Conservation (phyloP, 2,797 vertebrate genomes). For the Setipinna tenuifilis region DNA sequence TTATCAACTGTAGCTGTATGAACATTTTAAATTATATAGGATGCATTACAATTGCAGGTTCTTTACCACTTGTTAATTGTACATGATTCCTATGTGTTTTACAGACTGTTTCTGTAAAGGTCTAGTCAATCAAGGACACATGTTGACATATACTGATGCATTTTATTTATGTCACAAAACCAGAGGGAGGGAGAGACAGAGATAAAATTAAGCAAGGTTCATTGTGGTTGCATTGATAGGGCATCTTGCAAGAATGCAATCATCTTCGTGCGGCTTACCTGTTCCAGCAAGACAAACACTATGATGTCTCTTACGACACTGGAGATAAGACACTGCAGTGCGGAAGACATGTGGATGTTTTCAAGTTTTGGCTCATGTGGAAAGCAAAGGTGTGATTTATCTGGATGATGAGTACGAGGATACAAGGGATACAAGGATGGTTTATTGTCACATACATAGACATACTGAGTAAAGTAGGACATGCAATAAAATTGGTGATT, state of each 20-base stretch:
- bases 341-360: constrained; percentile 70
- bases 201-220: background rate
- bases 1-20: too few species aligned
- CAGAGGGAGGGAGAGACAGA: background rate
- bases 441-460: too few species aligned
- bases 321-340: constrained; percentile 79
- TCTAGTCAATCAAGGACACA: background rate
- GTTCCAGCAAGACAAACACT: constrained; percentile 78
- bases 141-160: background rate
- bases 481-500: too few species aligned
- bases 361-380: constrained; percentile 81
- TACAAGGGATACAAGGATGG: too few species aligned
- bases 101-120: too few species aligned
- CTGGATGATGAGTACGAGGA: too few species aligned
- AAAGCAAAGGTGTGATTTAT: constrained; percentile 73
- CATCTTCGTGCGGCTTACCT: constrained; percentile 71
- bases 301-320: constrained; percentile 71
- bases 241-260: constrained; percentile 73
- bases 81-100: too few species aligned
- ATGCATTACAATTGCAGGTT: too few species aligned
- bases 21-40: too few species aligned
- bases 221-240: constrained; percentile 53
- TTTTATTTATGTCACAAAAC: background rate
- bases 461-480: too few species aligned
- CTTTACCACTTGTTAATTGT: too few species aligned